These are phyloP conservation scores for Lordiphosa fenestrarum DNA, from an alignment of 2,888 invertebrate genomes.

Conservation along the genomic window DNA sequence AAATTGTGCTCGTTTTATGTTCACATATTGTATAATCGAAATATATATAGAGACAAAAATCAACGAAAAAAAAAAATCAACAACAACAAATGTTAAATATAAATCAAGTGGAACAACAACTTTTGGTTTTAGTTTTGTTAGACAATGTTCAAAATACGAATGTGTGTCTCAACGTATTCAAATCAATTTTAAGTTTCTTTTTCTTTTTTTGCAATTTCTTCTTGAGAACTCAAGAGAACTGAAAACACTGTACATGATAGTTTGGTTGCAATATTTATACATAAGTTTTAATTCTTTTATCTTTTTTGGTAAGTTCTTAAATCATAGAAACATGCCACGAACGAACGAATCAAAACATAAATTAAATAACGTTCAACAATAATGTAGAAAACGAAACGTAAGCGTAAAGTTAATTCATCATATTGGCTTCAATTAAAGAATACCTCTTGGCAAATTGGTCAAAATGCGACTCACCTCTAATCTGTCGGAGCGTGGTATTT, in stretches of 20 bases:
- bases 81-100: constrained; percentile 3
- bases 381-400: constrained; percentile 46
- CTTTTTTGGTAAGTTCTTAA: constrained; percentile 28
- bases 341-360: constrained; percentile 21
- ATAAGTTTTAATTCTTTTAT: constrained; percentile 52
- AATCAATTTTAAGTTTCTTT: constrained; percentile 53
- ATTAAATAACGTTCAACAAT: constrained; percentile 28
- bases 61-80: constrained; percentile 15
- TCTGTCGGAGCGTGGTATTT: constrained; percentile 96
- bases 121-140: constrained; percentile 37
- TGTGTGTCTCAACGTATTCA: constrained; percentile 64
- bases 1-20: constrained; percentile 15
- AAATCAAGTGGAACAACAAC: constrained; percentile 28
- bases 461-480: constrained; percentile 90
- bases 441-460: background rate
- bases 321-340: constrained; percentile 53
- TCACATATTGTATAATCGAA: constrained; percentile 30
- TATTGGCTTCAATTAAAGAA: constrained; percentile 30
- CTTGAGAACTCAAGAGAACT: constrained; percentile 56
- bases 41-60: constrained; percentile 17
- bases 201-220: constrained; percentile 37
- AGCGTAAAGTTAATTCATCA: constrained; percentile 45
- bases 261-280: constrained; percentile 61
- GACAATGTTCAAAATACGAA: constrained; percentile 62
- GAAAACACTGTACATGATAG: constrained; percentile 57